A percentile compares a stretch with the other conserved stretches of the same genome.
Conservation (phyloP, 1,140 invertebrate genomes). For the Belonocnema kinseyi region DNA sequence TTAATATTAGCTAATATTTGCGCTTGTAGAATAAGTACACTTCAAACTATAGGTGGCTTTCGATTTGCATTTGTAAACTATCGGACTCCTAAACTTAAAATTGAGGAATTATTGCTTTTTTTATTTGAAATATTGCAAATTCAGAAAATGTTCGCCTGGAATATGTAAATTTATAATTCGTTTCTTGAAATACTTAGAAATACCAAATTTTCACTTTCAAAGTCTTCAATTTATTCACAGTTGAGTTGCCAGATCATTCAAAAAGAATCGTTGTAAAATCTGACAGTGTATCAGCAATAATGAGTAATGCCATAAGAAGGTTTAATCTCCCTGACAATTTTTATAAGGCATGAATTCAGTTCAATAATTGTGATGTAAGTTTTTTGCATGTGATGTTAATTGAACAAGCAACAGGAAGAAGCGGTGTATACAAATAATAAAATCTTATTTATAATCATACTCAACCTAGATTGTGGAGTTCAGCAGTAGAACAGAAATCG, state of each 20-base stretch:
- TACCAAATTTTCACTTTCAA: too few species aligned
- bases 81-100: too few species aligned
- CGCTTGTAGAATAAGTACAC: too few species aligned
- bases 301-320: background rate
- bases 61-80: too few species aligned
- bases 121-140: too few species aligned
- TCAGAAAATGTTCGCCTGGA: too few species aligned
- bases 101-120: too few species aligned
- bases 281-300: background rate
- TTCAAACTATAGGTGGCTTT: too few species aligned
- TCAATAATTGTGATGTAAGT: background rate
- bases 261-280: background rate
- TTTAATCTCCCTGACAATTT: background rate
- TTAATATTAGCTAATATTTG: too few species aligned
- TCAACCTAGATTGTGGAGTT: background rate
- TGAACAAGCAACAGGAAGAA: too few species aligned
- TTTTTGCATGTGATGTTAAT: background rate
- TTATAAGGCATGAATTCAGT: background rate
- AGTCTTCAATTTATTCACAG: background rate
- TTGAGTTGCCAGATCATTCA: background rate
- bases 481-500: slow-evolving; percentile 21
- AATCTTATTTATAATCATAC: background rate
- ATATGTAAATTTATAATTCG: too few species aligned
- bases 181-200: too few species aligned
- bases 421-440: background rate